These are phyloP conservation scores for Brenthis ino DNA, from an alignment of 2,888 invertebrate genomes.

Conservation along the genomic window DNA sequence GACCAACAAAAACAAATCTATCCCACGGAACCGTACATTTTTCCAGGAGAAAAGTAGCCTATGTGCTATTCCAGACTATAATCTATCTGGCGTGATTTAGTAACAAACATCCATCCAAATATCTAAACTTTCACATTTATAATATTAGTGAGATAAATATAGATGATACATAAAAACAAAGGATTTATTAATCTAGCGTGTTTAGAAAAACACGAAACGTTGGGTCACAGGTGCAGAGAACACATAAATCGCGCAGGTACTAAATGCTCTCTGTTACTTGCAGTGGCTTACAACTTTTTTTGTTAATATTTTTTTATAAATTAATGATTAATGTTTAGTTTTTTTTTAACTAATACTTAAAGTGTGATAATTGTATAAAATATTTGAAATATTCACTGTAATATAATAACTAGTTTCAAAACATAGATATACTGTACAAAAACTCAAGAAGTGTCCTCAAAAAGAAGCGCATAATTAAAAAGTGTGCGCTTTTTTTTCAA, in stretches of 20 bases:
- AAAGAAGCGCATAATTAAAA: too few species aligned
- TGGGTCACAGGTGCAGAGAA: constrained; percentile 53
- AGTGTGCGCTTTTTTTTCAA: too few species aligned
- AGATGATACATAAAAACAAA: constrained; percentile 22
- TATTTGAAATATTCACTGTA: too few species aligned
- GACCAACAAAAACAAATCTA: too few species aligned
- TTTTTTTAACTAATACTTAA: background rate
- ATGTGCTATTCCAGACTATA: too few species aligned
- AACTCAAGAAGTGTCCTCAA: too few species aligned
- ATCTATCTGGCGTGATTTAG: too few species aligned
- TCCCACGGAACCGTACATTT: too few species aligned
- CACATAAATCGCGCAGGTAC: constrained; percentile 61
- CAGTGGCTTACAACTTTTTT: constrained; percentile 44
- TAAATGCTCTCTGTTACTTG: constrained; percentile 41
- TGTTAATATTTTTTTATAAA: constrained; percentile 15
- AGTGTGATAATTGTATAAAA: too few species aligned
- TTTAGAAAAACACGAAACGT: constrained; percentile 21
- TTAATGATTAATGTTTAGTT: background rate
- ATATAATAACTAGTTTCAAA: too few species aligned
- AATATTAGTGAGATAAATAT: constrained; percentile 11
- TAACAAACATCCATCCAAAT: background rate
- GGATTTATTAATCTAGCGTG: constrained; percentile 28
- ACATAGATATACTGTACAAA: too few species aligned
- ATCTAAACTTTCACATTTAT: background rate
- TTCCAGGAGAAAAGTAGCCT: too few species aligned